Evolutionary conservation across 2,797 vertebrate genomes (phyloP).

Genomic region (Danionella dracula): DNA sequence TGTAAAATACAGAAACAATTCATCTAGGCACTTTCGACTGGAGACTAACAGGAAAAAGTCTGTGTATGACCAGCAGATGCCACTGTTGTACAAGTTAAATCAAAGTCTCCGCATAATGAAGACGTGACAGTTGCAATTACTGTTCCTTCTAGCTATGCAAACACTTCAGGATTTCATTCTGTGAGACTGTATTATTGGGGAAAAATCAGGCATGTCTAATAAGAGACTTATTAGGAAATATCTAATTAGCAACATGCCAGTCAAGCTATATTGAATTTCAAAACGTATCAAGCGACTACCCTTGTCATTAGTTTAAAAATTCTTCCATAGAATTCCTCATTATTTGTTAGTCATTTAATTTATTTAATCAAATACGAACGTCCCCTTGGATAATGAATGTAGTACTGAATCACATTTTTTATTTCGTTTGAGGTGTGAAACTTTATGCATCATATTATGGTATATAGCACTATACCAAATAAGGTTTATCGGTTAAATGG

Average conservation of each 20-base stretch:
- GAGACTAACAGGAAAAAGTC: too few species aligned
- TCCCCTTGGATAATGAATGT: conserved; percentile 4
- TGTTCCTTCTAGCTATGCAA: conserved; percentile 16
- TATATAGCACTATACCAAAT: neutral
- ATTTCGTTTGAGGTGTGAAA: neutral
- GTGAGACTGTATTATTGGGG: conserved; percentile 7
- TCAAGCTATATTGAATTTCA: conserved; percentile 19
- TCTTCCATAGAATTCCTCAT: conserved; percentile 11
- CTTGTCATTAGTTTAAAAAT: conserved; percentile 10
- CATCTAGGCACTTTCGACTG: too few species aligned
- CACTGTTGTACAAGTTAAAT: conserved; percentile 65
- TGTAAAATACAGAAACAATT: too few species aligned
- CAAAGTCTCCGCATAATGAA: conserved; percentile 1
- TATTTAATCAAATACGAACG: conserved; percentile 14
- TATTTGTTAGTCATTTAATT: conserved; percentile 20
- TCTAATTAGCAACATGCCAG: conserved; percentile 21
- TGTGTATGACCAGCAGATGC: conserved; percentile 69
- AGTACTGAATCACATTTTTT: neutral
- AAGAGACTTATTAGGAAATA: conserved; percentile 18
- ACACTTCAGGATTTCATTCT: conserved; percentile 1
- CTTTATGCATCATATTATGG: neutral
- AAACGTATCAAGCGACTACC: conserved; percentile 6
- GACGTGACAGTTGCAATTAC: conserved; percentile 21
- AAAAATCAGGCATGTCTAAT: conserved; percentile 20
- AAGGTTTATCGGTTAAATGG: neutral